phyloP scores from a whole-genome alignment of 1,140 invertebrate species.

The Araneus ventricosus region DNA sequence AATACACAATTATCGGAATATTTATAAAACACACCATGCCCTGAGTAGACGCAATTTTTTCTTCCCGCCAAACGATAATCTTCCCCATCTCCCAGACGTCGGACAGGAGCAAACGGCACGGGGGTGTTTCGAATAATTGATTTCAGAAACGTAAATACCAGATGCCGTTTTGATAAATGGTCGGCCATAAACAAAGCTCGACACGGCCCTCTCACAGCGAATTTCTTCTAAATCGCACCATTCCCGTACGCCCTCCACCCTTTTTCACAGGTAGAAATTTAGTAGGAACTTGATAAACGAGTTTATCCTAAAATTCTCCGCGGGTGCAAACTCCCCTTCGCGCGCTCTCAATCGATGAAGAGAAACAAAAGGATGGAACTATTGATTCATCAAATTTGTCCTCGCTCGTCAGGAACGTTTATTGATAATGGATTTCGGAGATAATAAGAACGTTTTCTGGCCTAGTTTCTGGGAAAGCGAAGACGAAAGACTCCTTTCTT shows the following conservation, averaged over 20 bases:
- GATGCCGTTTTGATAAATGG: conserved; percentile 61
- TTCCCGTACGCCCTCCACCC: no score
- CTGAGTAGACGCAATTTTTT: neutral
- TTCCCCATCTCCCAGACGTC: neutral
- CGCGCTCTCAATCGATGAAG: conserved; percentile 57
- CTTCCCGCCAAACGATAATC: neutral
- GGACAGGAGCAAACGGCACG: neutral
- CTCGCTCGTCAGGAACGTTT: conserved; percentile 52
- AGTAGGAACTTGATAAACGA: conserved; percentile 59
- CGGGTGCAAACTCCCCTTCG: neutral
- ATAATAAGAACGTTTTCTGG: conserved; percentile 74
- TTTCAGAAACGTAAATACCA: conserved; percentile 59
- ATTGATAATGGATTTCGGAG: conserved; percentile 72
- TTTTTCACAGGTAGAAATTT: conserved; percentile 63
- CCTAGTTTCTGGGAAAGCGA: conserved; percentile 42
- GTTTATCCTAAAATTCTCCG: conserved; percentile 44
- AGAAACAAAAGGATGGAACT: conserved; percentile 42
- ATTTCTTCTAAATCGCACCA: neutral
- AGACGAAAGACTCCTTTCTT: neutral
- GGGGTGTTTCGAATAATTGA: conserved; percentile 62
- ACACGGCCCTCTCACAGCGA: neutral
- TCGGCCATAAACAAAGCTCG: conserved; percentile 53
- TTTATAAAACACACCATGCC: neutral
- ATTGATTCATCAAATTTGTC: conserved; percentile 57
- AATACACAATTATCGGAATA: neutral